These are phyloP conservation scores for Sarotherodon lohbergeri DNA, from an alignment of 2,113 vertebrate genomes.

Conservation along the genomic window DNA sequence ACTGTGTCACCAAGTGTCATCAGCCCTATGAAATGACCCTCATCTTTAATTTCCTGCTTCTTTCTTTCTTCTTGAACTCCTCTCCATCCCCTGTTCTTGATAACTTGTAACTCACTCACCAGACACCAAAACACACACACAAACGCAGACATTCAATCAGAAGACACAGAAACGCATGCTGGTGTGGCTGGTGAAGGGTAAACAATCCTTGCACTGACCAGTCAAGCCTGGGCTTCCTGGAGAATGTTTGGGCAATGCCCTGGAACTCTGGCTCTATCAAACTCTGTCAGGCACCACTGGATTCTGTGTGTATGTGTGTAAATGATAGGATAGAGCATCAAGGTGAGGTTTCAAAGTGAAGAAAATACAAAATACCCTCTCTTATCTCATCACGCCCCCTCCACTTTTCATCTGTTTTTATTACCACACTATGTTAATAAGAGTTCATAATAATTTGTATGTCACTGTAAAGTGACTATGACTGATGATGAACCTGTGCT, in stretches of 20 bases:
- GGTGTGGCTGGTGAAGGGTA: slow-evolving; percentile 20
- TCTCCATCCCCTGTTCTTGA: not conserved
- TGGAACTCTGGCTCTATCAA: slow-evolving; percentile 36
- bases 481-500: not conserved
- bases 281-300: slow-evolving; percentile 33
- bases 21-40: slow-evolving; percentile 25
- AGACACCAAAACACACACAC: not conserved
- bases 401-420: not conserved
- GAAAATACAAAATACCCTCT: not conserved
- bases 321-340: not conserved
- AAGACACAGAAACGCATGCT: not conserved
- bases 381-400: not conserved
- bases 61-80: not conserved
- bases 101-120: not conserved
- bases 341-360: not conserved
- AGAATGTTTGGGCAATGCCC: slow-evolving; percentile 31
- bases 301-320: not conserved
- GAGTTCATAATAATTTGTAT: not conserved
- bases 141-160: not conserved
- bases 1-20: not conserved
- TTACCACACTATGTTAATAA: not conserved
- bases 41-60: not conserved
- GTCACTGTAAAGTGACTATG: not conserved
- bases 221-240: slow-evolving; percentile 33
- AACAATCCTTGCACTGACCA: slow-evolving; percentile 35